A percentile compares a stretch with the other conserved stretches of the same genome.
Evolutionary conservation across 1,140 invertebrate genomes (phyloP).

Genomic region (Nymphalis io): DNA sequence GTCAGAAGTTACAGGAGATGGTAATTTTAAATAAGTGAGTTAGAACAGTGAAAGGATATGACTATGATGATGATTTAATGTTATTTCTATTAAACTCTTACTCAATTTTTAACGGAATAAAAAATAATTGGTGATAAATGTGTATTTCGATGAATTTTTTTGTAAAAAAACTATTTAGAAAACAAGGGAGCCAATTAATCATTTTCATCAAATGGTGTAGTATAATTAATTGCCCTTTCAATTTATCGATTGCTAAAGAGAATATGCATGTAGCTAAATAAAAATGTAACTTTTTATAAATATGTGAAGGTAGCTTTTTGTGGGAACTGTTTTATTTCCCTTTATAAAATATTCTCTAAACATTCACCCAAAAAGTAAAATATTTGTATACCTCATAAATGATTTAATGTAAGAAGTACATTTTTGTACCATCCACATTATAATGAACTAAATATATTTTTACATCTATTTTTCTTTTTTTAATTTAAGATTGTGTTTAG

Average conservation of each 20-base stretch:
- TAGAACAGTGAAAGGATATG: slow-evolving; percentile 6
- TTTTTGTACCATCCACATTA: no score
- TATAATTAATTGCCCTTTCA: no score
- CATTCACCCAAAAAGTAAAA: no score
- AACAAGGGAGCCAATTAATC: no score
- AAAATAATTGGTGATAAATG: slow-evolving; percentile 1
- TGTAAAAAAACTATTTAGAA: neutral
- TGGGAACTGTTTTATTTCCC: neutral
- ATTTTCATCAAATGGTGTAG: no score
- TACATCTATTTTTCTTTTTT: no score
- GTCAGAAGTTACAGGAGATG: slow-evolving; percentile 11
- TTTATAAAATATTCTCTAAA: neutral
- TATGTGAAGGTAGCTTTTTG: neutral
- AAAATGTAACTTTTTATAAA: neutral
- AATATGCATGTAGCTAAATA: neutral
- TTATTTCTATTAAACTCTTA: slow-evolving; percentile 9
- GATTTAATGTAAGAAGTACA: no score
- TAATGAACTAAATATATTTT: no score
- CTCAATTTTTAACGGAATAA: neutral
- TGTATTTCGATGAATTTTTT: neutral
- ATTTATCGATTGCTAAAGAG: neutral
- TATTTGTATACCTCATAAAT: no score
- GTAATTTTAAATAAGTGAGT: slow-evolving; percentile 4
- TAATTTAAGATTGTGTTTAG: no score
- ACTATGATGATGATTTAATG: slow-evolving; percentile 11